A percentile compares a stretch with the other conserved stretches of the same genome.
These are phyloP conservation scores for Lasioglossum pauxillum DNA, from an alignment of 2,888 invertebrate species.

Conservation along the genomic window DNA sequence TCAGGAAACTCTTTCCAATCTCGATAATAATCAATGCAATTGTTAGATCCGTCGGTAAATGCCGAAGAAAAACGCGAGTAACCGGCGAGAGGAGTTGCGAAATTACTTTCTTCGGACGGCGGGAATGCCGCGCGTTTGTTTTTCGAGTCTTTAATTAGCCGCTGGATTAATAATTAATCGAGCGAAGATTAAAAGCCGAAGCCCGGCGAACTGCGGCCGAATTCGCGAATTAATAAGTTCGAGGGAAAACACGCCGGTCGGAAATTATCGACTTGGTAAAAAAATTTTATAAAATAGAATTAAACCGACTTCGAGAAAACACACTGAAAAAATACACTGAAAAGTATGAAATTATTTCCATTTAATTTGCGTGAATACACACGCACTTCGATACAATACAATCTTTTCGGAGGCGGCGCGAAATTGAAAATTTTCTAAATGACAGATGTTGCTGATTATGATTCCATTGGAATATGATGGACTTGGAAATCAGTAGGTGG, in stretches of 20 bases:
- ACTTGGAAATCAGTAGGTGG: no score
- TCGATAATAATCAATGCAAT: background rate
- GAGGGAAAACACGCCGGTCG: conserved; percentile 42
- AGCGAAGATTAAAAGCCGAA: conserved; percentile 50
- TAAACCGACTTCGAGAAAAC: no score
- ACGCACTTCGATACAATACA: no score
- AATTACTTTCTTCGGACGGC: conserved; percentile 46
- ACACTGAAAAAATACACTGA: no score
- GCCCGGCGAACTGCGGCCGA: conserved; percentile 50
- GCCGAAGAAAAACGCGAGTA: background rate
- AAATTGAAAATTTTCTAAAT: no score
- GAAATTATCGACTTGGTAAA: conserved; percentile 34
- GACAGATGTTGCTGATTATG: no score
- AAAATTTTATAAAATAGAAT: no score
- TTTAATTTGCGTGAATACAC: no score
- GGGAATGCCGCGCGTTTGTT: conserved; percentile 30
- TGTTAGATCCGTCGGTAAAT: background rate
- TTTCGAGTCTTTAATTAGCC: conserved; percentile 61
- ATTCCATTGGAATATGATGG: no score
- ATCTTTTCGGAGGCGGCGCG: no score
- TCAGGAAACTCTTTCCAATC: background rate
- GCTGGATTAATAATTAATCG: conserved; percentile 53
- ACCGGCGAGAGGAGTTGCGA: conserved; percentile 22
- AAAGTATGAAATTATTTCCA: no score
- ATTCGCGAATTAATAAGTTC: conserved; percentile 60